A percentile compares a stretch with the other conserved stretches of the same genome.
phyloP scores from a whole-genome alignment of 2,113 vertebrate genomes.

The Cephalopterus ornatus region DNA sequence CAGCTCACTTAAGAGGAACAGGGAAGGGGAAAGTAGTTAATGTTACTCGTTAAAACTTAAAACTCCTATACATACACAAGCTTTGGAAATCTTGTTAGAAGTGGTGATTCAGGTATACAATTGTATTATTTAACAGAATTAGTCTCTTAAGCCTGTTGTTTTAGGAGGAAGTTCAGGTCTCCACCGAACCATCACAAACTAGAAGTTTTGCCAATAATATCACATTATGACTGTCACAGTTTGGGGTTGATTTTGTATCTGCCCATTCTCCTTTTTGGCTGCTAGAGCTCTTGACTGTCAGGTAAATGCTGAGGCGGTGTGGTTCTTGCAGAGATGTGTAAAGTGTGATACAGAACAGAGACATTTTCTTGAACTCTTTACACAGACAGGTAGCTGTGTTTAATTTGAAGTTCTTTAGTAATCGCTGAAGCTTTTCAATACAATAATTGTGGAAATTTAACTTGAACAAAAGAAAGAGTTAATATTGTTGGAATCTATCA shows the following conservation, averaged over 20 bases:
- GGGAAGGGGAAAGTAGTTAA: not conserved
- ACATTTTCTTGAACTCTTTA: not conserved
- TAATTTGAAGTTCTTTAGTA: not conserved
- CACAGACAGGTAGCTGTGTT: not conserved
- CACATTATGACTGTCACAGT: not conserved
- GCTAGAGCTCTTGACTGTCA: not conserved
- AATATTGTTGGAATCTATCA: not conserved
- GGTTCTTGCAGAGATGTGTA: not conserved
- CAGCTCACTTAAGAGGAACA: not conserved
- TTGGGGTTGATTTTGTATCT: not conserved
- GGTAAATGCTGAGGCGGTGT: not conserved
- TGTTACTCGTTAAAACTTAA: not conserved
- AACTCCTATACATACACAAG: not conserved
- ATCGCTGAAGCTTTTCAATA: not conserved
- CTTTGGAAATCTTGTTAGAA: not conserved
- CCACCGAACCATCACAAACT: not conserved
- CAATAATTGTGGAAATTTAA: not conserved
- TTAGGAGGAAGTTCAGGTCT: not conserved
- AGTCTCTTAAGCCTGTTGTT: not conserved
- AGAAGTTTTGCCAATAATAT: not conserved
- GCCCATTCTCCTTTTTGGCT: not conserved
- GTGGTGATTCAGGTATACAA: not conserved
- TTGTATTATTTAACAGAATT: not conserved
- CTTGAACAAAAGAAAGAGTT: not conserved
- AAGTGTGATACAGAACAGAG: not conserved